Base-by-base conservation (phyloP, 2,888 invertebrate genomes). In the Synanthedon formicaeformis region DNA sequence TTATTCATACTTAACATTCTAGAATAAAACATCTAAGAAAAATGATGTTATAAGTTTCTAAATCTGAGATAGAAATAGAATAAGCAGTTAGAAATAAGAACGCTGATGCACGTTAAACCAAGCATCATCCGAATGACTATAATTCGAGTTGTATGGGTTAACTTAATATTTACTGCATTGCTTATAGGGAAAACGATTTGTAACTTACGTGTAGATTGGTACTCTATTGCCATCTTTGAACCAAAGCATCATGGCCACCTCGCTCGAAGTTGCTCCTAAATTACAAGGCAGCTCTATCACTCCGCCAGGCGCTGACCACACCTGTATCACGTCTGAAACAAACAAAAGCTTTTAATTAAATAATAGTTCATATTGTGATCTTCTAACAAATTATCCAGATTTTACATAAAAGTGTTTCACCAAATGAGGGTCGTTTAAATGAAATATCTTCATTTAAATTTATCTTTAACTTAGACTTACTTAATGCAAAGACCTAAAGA, bases 181-280 rank as follows among this genome's bases (percentile, higher is more conserved):
- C 34, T 10, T 34, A 34, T 10, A 34, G 5, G 45, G 45, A 45
- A 45, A 14, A 14, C 13, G 4, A 13, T 12, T 6, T 12, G 13
- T 11, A 45, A 79, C 87, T 89, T 78, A 95, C 96, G 94, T 96
- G 83, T 96, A 96, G 54, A 96, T 89, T 11, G 96, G 96, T 89
- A 96, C 94, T 55, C 94, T 92, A 52, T 91, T 91, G 51, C 91
- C 89, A 71, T 95, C 96, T 76, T 95, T 96, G 89, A 96, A 96
- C 96, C 96, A 96, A 57, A 96, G 91, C 67, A 96, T 91, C 91
- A 96, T 92, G 67, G 92, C 94, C 50, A 95, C 93, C 69, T 95
- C 94, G 63, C 94, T 92, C 52, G 89, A 89, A 0, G 91, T 89
- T 23, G 91, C 89, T 0, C 94, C 84, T 50, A 96, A 89, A 81